A percentile compares a stretch with the other conserved stretches of the same genome.
phyloP scores from a whole-genome alignment of 2,888 invertebrate species.

The Callosobruchus maculatus region DNA sequence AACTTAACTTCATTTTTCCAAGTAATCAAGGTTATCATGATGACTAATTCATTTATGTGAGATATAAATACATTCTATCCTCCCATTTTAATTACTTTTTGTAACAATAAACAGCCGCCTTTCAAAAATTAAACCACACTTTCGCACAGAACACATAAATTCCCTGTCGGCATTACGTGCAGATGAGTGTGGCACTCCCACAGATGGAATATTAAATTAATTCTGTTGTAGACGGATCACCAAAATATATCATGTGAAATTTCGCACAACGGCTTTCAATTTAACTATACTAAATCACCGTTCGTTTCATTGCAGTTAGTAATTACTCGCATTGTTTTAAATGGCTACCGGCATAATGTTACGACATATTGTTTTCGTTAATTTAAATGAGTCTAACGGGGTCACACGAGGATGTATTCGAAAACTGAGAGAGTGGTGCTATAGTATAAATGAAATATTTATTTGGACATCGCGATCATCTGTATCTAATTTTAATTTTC shows the following conservation, averaged over 20 bases:
- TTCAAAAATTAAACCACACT: background rate
- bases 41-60: no score
- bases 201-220: background rate
- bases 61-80: no score
- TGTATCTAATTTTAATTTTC: no score
- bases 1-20: no score
- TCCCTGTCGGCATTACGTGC: background rate
- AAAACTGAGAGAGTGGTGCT: no score
- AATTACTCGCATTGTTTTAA: background rate
- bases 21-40: no score
- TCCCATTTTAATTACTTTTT: no score
- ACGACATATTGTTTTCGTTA: background rate
- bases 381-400: background rate
- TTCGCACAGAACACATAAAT: background rate
- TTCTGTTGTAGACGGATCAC: background rate
- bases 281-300: background rate
- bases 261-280: background rate
- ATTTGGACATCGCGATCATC: no score
- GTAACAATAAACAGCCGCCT: background rate
- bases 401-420: no score
- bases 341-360: background rate
- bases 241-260: background rate
- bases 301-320: background rate
- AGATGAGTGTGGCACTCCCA: background rate
- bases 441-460: no score